phyloP scores from a whole-genome alignment of 1,140 invertebrate genomes.

The Tetramorium simillimum region DNA sequence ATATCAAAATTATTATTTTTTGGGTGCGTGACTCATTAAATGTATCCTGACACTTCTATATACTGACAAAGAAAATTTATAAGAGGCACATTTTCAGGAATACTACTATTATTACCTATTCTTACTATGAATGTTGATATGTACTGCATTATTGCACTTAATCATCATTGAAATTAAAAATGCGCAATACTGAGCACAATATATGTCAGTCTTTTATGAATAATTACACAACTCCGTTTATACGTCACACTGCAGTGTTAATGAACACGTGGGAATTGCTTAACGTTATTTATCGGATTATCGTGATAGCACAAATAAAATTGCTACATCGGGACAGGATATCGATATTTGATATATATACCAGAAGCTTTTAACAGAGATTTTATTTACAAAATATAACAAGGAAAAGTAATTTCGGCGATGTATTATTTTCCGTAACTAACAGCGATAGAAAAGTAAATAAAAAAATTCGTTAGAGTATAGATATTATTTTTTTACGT shows the following conservation, averaged over 20 bases:
- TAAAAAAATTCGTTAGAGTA: background rate
- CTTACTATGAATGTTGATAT: background rate
- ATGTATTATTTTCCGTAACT: background rate
- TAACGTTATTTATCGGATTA: conserved; percentile 13
- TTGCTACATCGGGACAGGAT: background rate
- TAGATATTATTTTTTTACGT: background rate
- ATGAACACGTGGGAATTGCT: conserved; percentile 21
- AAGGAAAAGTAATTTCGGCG: background rate
- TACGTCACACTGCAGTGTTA: conserved; percentile 13
- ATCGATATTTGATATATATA: background rate
- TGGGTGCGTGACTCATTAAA: background rate
- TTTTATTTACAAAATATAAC: background rate
- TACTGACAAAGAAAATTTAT: background rate
- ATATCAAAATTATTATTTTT: too few relatives aligned
- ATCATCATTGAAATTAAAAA: conserved; percentile 20
- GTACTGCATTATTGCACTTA: background rate
- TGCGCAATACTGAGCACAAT: background rate
- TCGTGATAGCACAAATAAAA: conserved; percentile 5
- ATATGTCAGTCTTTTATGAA: conserved; percentile 14
- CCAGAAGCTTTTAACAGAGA: background rate
- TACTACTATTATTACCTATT: background rate
- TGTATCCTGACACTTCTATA: background rate
- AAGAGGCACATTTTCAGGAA: background rate
- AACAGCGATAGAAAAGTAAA: background rate
- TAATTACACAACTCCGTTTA: conserved; percentile 23